Evolutionary conservation across 2,888 invertebrate species (phyloP).

Genomic region (Nasonovia ribisnigri): DNA sequence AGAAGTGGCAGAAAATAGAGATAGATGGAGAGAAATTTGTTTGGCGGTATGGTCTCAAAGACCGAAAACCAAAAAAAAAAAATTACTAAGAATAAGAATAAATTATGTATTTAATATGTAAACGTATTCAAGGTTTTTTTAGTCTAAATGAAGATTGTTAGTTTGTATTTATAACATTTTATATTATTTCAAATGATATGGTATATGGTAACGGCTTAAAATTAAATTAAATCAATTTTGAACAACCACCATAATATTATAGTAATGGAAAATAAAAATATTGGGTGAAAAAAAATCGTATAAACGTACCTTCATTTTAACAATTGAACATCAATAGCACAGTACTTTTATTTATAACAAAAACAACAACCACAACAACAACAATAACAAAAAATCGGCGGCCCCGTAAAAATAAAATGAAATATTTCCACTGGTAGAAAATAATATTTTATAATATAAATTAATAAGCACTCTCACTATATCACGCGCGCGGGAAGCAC

Average conservation of each 20-base stretch:
- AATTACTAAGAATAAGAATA: no score
- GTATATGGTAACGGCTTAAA: background rate
- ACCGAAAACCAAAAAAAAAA: no score
- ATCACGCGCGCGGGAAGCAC: slow-evolving; percentile 25
- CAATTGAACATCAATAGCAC: background rate
- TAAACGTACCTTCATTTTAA: slow-evolving; percentile 39
- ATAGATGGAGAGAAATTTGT: no score
- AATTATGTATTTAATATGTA: no score
- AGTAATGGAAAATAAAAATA: background rate
- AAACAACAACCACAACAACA: background rate
- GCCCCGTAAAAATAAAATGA: no score
- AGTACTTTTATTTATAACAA: background rate
- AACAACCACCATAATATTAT: background rate
- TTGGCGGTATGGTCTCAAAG: no score
- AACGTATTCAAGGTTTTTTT: no score
- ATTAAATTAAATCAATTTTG: background rate
- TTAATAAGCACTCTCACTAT: slow-evolving; percentile 22
- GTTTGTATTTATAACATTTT: background rate
- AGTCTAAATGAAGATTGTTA: background rate
- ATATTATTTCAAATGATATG: background rate
- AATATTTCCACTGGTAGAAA: background rate
- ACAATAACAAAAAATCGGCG: background rate
- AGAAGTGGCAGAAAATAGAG: background rate
- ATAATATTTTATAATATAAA: background rate
- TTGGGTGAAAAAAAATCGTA: background rate